phyloP scores from a whole-genome alignment of 1,140 invertebrate genomes.

The Diploscapter pachys region DNA sequence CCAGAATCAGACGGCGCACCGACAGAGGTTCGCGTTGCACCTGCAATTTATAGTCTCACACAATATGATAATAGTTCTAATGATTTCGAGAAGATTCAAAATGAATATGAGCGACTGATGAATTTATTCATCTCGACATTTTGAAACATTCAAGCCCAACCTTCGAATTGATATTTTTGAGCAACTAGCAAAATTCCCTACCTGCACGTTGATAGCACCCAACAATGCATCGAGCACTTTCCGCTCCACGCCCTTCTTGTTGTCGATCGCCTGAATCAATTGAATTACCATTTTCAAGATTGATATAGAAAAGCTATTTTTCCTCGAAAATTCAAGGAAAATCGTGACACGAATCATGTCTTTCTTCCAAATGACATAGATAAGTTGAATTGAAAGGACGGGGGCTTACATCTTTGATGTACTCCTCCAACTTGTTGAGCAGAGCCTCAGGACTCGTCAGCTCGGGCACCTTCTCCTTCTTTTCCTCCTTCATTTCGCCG shows the following conservation, averaged over 20 bases:
- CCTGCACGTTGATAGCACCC: conserved; percentile 53
- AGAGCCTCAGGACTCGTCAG: conserved; percentile 43
- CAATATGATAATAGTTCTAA: neutral
- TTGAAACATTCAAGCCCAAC: too few species aligned
- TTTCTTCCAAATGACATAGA: too few species aligned
- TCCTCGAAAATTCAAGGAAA: too few species aligned
- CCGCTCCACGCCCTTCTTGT: conserved; percentile 44
- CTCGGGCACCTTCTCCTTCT: conserved; percentile 38
- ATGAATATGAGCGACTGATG: too few species aligned
- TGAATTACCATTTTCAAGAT: neutral
- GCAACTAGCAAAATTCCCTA: neutral
- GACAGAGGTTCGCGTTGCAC: conserved; percentile 53
- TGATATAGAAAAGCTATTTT: too few species aligned
- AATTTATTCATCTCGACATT: too few species aligned
- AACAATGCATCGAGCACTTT: conserved; percentile 55
- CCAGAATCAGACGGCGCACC: conserved; percentile 55
- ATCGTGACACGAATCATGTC: too few species aligned
- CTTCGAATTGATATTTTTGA: too few species aligned
- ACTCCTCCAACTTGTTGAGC: conserved; percentile 48
- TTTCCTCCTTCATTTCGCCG: neutral
- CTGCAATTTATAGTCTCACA: conserved; percentile 11
- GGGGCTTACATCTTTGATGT: conserved; percentile 34
- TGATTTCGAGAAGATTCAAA: neutral
- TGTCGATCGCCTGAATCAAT: conserved; percentile 34
- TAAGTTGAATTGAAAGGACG: neutral